Conservation (phyloP, 1,140 invertebrate species). For the Brachionus plicatilis region DNA sequence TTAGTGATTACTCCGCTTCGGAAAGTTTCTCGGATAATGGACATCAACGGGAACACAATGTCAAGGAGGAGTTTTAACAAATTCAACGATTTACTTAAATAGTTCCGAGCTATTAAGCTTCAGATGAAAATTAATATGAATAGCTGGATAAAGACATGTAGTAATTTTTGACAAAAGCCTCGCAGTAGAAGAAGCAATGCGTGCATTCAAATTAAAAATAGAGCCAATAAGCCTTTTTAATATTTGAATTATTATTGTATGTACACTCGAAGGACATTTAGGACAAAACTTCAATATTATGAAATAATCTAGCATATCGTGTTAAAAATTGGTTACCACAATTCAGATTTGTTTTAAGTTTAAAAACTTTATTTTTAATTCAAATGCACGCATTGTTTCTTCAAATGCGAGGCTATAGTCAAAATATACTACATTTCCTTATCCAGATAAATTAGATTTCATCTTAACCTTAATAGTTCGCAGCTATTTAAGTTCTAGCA, state of each 20-base stretch:
- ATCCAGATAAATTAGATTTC: no score
- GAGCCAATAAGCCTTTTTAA: not conserved
- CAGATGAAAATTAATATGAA: not conserved
- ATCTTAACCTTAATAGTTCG: no score
- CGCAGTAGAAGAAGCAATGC: not conserved
- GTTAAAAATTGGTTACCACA: not conserved
- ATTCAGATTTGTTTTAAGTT: not conserved
- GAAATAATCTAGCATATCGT: not conserved
- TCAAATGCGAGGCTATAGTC: not conserved
- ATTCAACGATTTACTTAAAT: conserved; percentile 51
- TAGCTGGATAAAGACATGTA: not conserved
- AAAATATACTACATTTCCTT: not conserved
- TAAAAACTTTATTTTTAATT: not conserved
- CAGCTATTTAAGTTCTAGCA: not conserved
- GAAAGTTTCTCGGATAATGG: conserved; percentile 65
- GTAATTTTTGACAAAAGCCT: not conserved
- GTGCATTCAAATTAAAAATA: not conserved
- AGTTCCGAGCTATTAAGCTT: not conserved
- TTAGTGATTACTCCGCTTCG: conserved; percentile 50
- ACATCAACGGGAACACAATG: conserved; percentile 68
- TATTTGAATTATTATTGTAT: not conserved
- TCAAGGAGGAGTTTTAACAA: conserved; percentile 67
- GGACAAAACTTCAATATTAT: not conserved
- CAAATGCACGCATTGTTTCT: not conserved
- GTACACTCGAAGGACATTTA: not conserved